phyloP scores from a whole-genome alignment of 2,888 invertebrate genomes.

The Lymantria monacha region DNA sequence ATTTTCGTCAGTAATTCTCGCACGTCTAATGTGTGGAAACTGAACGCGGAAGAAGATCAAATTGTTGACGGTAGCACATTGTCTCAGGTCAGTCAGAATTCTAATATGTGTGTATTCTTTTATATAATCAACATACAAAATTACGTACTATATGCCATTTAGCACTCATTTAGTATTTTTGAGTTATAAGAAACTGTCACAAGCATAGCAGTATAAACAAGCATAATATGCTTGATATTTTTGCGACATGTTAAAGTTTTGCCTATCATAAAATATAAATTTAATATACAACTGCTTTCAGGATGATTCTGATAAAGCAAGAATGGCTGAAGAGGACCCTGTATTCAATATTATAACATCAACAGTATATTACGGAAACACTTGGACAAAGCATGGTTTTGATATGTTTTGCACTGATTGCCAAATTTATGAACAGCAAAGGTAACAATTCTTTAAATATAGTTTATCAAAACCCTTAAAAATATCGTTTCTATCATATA shows the following conservation, averaged over 20 bases:
- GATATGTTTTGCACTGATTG: constrained; percentile 85
- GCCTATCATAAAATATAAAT: neutral
- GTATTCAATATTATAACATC: constrained; percentile 90
- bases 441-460: constrained; percentile 38
- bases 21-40: constrained; percentile 91
- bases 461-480: neutral
- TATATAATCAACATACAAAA: constrained; percentile 60
- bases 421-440: constrained; percentile 78
- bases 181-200: too few relatives aligned
- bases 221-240: too few relatives aligned
- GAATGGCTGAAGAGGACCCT: constrained; percentile 83
- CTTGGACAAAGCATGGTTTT: constrained; percentile 85
- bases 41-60: constrained; percentile 89
- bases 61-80: constrained; percentile 85
- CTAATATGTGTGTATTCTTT: constrained; percentile 42
- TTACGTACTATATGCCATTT: constrained; percentile 27
- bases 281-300: constrained; percentile 36
- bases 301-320: constrained; percentile 69
- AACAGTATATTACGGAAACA: constrained; percentile 85
- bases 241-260: neutral
- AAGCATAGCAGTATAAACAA: too few relatives aligned
- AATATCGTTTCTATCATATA: too few relatives aligned
- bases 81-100: constrained; percentile 71
- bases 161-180: neutral
- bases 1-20: constrained; percentile 89